Conservation (phyloP, 23 tunicate genomes). For the Ascidia mentula region DNA sequence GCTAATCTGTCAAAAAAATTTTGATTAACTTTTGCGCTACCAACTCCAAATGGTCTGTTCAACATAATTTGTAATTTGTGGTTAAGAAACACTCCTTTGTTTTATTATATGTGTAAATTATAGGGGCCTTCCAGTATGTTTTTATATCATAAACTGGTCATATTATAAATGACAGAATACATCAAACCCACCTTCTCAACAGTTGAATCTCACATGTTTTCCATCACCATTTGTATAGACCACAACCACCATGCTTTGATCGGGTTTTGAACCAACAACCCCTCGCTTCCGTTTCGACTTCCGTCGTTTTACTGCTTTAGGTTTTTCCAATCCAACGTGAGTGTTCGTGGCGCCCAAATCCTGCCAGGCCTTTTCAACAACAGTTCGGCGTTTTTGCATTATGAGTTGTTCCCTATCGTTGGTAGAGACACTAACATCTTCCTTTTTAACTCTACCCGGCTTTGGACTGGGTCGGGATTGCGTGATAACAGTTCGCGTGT, state of each 20-base stretch:
- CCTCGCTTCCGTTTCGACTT: neutral
- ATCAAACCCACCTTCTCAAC: slow-evolving; percentile 14
- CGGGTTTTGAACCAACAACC: neutral
- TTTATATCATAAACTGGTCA: no score
- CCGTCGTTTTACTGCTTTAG: neutral
- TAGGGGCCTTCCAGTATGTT: no score
- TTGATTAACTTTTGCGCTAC: no score
- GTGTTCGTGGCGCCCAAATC: neutral
- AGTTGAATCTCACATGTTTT: slow-evolving; percentile 18
- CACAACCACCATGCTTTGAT: slow-evolving; percentile 15
- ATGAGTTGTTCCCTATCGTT: neutral
- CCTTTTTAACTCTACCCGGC: neutral
- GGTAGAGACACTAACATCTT: neutral
- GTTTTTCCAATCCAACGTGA: neutral
- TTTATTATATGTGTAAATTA: no score
- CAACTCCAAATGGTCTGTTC: no score
- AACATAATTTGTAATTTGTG: no score
- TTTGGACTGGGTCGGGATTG: neutral
- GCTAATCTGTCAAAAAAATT: no score
- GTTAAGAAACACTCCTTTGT: no score
- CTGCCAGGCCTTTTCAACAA: slow-evolving; percentile 18
- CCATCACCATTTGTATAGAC: slow-evolving; percentile 31
- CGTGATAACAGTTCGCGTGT: neutral
- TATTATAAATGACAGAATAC: no score
- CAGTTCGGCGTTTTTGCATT: neutral